Evolutionary conservation across 1,140 invertebrate genomes (phyloP).

Genomic region (Euwallacea similis): DNA sequence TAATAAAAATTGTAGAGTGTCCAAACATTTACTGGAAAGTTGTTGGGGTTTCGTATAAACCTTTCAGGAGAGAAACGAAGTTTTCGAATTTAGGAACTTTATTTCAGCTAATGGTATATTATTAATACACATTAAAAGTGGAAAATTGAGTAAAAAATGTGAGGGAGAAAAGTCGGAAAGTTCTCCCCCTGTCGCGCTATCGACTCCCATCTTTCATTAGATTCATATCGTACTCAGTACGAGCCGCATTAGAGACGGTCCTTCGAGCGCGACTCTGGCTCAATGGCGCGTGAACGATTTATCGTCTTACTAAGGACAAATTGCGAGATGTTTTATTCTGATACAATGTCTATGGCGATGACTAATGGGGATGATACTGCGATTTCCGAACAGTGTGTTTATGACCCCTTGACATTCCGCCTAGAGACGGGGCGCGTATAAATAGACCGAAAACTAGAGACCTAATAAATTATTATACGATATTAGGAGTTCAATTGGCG

Average conservation of each 20-base stretch:
- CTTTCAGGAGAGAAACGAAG: too few species aligned
- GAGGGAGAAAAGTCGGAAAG: neutral
- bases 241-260: neutral
- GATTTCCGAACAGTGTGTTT: neutral
- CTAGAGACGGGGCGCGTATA: neutral
- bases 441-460: neutral
- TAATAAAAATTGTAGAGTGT: too few species aligned
- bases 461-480: slow-evolving; percentile 22
- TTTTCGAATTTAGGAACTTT: too few species aligned
- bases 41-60: too few species aligned
- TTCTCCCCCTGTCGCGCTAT: neutral
- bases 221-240: neutral
- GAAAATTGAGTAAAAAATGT: neutral
- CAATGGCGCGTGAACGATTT: slow-evolving; percentile 4
- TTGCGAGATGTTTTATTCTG: slow-evolving; percentile 1
- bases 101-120: too few species aligned
- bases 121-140: too few species aligned
- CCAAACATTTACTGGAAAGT: too few species aligned
- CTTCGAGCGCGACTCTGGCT: neutral
- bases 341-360: neutral
- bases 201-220: slow-evolving; percentile 2
- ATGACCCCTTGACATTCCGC: too few species aligned
- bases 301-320: neutral
- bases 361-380: slow-evolving; percentile 4
- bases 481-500: slow-evolving; percentile 24